A percentile compares a stretch with the other conserved stretches of the same genome.
Conservation (phyloP, 2,888 invertebrate species). For the Ypsolopha sequella region DNA sequence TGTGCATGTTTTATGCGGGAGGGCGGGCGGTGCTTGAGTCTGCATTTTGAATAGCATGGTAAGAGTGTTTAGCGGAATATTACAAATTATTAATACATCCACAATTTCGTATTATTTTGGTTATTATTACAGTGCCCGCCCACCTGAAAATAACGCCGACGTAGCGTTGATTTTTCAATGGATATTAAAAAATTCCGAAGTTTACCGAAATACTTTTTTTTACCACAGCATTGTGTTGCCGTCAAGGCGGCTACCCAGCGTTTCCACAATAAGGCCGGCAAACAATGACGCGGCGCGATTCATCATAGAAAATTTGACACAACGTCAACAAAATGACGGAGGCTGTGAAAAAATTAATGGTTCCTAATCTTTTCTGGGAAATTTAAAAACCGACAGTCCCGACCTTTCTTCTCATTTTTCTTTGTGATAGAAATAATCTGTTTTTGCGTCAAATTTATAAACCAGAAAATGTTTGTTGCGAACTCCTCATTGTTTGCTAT, state of each 20-base stretch:
- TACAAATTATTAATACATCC: too few species aligned
- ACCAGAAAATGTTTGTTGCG: too few species aligned
- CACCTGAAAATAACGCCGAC: slow-evolving; percentile 28
- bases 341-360: slow-evolving; percentile 2
- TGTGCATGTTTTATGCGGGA: too few species aligned
- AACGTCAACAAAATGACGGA: slow-evolving; percentile 1
- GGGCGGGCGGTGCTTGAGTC: too few species aligned
- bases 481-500: too few species aligned
- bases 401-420: neutral
- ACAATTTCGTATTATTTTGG: slow-evolving; percentile 38
- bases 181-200: slow-evolving; percentile 37
- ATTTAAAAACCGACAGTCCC: neutral
- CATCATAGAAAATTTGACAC: slow-evolving; percentile 3
- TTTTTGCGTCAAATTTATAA: too few species aligned
- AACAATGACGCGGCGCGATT: slow-evolving; percentile 2
- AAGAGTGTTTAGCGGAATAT: too few species aligned
- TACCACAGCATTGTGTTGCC: neutral
- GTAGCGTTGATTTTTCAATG: slow-evolving; percentile 19
- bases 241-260: neutral
- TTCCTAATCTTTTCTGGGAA: neutral
- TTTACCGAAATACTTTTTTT: neutral
- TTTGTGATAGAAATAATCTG: too few species aligned
- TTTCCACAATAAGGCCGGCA: slow-evolving; percentile 1
- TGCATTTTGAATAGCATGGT: too few species aligned
- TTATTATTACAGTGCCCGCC: slow-evolving; percentile 34